These are phyloP conservation scores for Caradrina kadenii DNA, from an alignment of 2,888 invertebrate species.

Conservation along the genomic window DNA sequence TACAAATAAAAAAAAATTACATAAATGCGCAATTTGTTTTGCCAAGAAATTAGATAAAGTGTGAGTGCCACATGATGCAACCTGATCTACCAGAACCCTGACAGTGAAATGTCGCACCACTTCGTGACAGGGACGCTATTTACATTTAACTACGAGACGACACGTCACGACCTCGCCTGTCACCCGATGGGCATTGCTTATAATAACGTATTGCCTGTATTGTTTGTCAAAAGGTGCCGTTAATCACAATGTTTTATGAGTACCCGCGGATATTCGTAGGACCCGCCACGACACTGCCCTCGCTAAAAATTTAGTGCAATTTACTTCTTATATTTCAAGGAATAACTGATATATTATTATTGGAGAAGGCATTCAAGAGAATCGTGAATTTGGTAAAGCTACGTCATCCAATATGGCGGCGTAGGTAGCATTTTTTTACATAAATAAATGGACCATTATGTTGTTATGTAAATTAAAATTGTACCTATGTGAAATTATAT, in stretches of 20 bases:
- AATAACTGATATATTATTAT: neutral
- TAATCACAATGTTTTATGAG: slow-evolving; percentile 47
- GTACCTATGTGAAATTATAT: too few species aligned
- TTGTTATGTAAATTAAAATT: too few species aligned
- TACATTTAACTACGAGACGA: slow-evolving; percentile 42
- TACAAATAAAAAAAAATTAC: slow-evolving; percentile 11
- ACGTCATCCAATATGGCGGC: neutral
- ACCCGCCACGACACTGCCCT: slow-evolving; percentile 12
- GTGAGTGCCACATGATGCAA: slow-evolving; percentile 66
- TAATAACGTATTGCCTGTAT: slow-evolving; percentile 42
- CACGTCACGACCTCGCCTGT: slow-evolving; percentile 45
- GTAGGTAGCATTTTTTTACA: too few species aligned
- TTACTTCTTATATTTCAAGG: neutral
- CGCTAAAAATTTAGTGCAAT: slow-evolving; percentile 20
- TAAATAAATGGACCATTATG: too few species aligned
- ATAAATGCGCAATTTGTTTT: slow-evolving; percentile 6
- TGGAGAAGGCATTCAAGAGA: too few species aligned
- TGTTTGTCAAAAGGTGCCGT: slow-evolving; percentile 48
- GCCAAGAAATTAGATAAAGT: slow-evolving; percentile 47
- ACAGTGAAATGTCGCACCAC: slow-evolving; percentile 75
- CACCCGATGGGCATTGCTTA: slow-evolving; percentile 43
- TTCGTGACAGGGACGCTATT: slow-evolving; percentile 25
- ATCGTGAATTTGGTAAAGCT: too few species aligned
- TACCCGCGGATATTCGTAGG: slow-evolving; percentile 4
- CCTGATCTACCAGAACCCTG: slow-evolving; percentile 73